Base-by-base conservation (phyloP, 2,888 invertebrate genomes). In the Hirtodrosophila confusa region DNA sequence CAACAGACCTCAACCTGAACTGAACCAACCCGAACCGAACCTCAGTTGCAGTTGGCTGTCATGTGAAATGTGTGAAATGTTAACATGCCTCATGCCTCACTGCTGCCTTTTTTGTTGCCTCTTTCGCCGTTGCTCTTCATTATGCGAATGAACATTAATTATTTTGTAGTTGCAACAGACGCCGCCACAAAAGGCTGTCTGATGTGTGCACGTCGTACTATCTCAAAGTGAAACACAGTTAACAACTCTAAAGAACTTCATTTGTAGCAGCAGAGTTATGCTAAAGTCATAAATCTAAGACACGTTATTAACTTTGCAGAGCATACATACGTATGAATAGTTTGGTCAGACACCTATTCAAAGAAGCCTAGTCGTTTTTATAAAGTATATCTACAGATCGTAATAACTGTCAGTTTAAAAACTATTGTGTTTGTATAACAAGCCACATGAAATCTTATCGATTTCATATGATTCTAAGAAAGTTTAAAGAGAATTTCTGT, bases 51-150 rank as follows among this genome's bases (percentile, higher is more conserved):
- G 60, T 50, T 68, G 33, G 31, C 41, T 70, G 66, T 60, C 77
- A 71, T 82, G 77, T 62, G 86, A 86, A 86, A 86, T 88, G 84
- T 84, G 88, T 86, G 88, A 87, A 85, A 87, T 82, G 86, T 67
- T 69, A 82, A 69, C 80, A 66, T 68, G 76, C 61, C 65, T 8
- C 31, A 9, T 27, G 17, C 17, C 27, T 57, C 54, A 56, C 58
- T 40, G 51, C 40, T 50, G 56, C 45, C 55, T 1, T 2, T 50
- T 56, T 29, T 54, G 67, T 33, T 67, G 61, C 54, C 57, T 57
- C 57, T 65, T 66, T 67, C 44, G 62, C 65, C 57, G 84, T 77
- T 69, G 80, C 78, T 68, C 72, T 86, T 88, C 84, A 88, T 85
- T 85, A 85, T 78, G 84, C 78, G 86, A 80, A 70, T 80, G 88